Evolutionary conservation across 2,888 invertebrate genomes (phyloP), one percentile per base, ranked within the genome.

Genomic region (Rotaria macrura): DNA sequence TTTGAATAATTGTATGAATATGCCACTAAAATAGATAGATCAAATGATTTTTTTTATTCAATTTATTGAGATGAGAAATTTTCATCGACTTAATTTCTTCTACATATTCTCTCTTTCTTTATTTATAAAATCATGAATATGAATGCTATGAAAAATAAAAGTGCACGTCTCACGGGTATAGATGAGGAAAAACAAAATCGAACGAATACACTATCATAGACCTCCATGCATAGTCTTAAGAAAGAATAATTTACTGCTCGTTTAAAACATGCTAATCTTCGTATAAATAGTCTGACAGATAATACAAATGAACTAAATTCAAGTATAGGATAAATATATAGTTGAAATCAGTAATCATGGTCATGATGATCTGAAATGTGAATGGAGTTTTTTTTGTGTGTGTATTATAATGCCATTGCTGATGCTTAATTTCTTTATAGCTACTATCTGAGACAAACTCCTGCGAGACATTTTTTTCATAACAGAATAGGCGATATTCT

Each of bases 1-100:
- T 79, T 43, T 79, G 79, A 43, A 79, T 79, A 43, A 79, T 79
- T 12, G 79, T 79, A 79, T 79, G 79, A 43, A 79, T 79, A 43
- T 79, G 79, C 79, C 79, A 79, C 79, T 79, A 79, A 43, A 79
- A 43, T 5, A 79, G 12, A 79, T 25, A 79, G 1, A n/a, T 9
- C 7, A 79, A n/a, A 12, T 0, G 12, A 17, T 65, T 9, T 6
- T 29, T 34, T 54, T 49, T 49, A 17, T 57, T 52, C 20, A 57
- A 47, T 57, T 2, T 29, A 14, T 29, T 29, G 4, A 57, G 2
- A 29, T 34, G 14, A 34, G 1, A 34, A 29, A 1, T 14, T 9
- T 29, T 20, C 0, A 7, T 65, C 29, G 7, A 34, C 65, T 2
- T 38, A 4, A 29, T 65, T 34, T 65, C 14, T 20, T n/a, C n/a